Conservation (phyloP, 2,113 vertebrate genomes). For the Sisor rabdophorus region DNA sequence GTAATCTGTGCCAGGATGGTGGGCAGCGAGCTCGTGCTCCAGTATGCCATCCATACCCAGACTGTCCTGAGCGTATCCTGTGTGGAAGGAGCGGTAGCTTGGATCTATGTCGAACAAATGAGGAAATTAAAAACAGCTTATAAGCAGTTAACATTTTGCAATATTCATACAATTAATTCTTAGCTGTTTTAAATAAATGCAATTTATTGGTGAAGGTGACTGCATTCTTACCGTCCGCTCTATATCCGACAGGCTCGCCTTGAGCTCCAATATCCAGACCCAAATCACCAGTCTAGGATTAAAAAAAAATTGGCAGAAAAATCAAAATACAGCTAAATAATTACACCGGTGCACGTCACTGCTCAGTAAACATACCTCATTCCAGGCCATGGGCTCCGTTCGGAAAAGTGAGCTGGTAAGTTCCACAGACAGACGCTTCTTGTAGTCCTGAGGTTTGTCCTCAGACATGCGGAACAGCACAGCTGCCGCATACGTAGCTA, state of each 20-base stretch:
- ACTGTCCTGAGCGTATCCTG: constrained; percentile 88
- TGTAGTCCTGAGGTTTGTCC: constrained; percentile 98
- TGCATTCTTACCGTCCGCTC: constrained; percentile 83
- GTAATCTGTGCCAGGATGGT: constrained; percentile 89
- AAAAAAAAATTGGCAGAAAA: background rate
- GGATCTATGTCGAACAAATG: constrained; percentile 69
- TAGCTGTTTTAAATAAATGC: background rate
- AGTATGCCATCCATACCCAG: constrained; percentile 97
- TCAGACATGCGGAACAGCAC: constrained; percentile 99
- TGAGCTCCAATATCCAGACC: constrained; percentile 92
- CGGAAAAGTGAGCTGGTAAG: constrained; percentile 96
- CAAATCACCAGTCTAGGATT: constrained; percentile 83
- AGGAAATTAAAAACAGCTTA: background rate
- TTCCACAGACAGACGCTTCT: constrained; percentile 94
- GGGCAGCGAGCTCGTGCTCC: constrained; percentile 88
- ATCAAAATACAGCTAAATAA: background rate
- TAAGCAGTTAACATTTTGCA: background rate
- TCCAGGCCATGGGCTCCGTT: constrained; percentile 97
- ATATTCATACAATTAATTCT: background rate
- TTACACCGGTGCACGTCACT: background rate
- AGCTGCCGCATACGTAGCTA: constrained; percentile 94
- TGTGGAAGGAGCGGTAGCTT: constrained; percentile 89
- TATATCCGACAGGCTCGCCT: constrained; percentile 92
- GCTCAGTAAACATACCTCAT: constrained; percentile 73
- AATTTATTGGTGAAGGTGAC: too few species aligned